Conservation (phyloP, 2,888 invertebrate genomes). For the Sclerodermus sp. region DNA sequence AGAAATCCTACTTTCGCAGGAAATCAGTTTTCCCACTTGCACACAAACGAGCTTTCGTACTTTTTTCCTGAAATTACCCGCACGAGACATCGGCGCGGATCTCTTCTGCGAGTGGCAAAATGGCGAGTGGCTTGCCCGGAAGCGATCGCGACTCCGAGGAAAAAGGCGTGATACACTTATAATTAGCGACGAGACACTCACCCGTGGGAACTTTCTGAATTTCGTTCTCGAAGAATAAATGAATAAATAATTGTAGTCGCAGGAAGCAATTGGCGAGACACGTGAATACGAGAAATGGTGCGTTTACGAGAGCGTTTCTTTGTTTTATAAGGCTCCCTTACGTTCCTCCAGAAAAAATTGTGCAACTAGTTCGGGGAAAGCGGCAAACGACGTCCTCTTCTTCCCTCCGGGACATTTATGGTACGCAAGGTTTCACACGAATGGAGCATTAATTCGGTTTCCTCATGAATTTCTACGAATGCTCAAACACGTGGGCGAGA, state of each 20-base stretch:
- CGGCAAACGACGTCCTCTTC: too few species aligned
- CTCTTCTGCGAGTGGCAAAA: too few species aligned
- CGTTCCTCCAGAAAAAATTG: too few species aligned
- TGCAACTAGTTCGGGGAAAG: too few species aligned
- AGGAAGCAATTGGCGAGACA: slow-evolving; percentile 1
- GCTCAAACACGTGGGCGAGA: too few species aligned
- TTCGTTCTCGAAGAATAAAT: slow-evolving; percentile 28
- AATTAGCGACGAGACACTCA: slow-evolving; percentile 17
- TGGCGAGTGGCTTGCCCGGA: too few species aligned
- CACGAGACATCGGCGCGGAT: neutral
- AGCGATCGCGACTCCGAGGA: neutral
- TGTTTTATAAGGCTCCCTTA: too few species aligned
- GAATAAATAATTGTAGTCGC: slow-evolving; percentile 24
- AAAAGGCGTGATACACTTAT: neutral
- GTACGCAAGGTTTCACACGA: too few species aligned
- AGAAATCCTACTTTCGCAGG: neutral
- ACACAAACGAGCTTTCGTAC: neutral
- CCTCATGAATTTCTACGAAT: too few species aligned
- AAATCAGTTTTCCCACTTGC: neutral
- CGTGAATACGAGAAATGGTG: neutral
- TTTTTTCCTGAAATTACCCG: neutral
- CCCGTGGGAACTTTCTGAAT: slow-evolving; percentile 26
- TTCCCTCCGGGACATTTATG: too few species aligned
- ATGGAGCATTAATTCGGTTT: too few species aligned
- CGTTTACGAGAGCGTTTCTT: too few species aligned